Base-by-base conservation (phyloP, 1,140 invertebrate genomes). In the Teleopsis dalmanni region DNA sequence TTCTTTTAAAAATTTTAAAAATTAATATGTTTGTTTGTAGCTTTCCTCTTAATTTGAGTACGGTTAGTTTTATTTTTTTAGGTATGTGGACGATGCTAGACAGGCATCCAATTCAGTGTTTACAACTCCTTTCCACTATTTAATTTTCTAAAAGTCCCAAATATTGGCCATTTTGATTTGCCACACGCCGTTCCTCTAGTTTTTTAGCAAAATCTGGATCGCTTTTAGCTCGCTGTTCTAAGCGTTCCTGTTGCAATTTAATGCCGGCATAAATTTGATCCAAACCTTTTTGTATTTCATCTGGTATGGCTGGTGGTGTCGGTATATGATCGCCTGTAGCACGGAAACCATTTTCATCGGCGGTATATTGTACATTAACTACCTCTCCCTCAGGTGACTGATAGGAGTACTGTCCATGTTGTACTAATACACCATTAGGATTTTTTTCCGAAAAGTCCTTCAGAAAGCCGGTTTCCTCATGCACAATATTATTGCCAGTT, bases 401-500 rank as follows among this genome's bases (percentile, higher is more conserved):
- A 72, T 90, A 89, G 3, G 82, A 81, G 72, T 88, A 91, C 19
- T 81, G 83, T 13, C 88, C 89, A 55, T 87, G 80, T 65, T 89
- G 87, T 0, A 88, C 85, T 33, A 89, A 74, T 19, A 84, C 79
- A 14, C 77, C 72, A 46, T 78, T 73, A 31, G 77, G 75, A 62
- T 81, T 76, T 13, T 71, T 76, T n/a, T 81, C 79, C 1, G 79
- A 81, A 11, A 84, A 71, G 50, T 77, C 77, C 69, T 84, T 90
- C 46, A 90, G 72, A 73, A 79, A 88, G 46, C 88, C 88, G 52
- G 81, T 79, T 71, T 91, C 88, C 72, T 89, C 80, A 18, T 86
- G 84, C 3, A 83, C 70, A 51, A 91, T 91, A 63, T 87, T 85
- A 72, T 92, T 91, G 7, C 84, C 86, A 48, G 88, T 90, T 72